A percentile compares a stretch with the other conserved stretches of the same genome.
Conservation (phyloP, 2,888 invertebrate species). For the Drosophila eohydei region DNA sequence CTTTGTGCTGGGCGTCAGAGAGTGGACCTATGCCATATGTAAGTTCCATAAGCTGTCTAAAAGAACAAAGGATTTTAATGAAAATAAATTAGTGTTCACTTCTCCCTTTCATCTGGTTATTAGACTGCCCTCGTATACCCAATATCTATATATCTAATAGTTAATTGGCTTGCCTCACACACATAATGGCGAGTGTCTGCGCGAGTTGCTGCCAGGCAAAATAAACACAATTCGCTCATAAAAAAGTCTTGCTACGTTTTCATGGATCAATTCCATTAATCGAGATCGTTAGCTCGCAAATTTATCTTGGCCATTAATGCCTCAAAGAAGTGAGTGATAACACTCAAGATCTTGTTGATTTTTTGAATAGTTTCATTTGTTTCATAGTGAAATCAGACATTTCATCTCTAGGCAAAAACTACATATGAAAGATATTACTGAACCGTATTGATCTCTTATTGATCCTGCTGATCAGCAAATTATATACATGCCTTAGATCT, state of each 20-base stretch:
- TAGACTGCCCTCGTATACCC: constrained; percentile 1
- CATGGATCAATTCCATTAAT: constrained; percentile 31
- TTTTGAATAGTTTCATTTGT: background rate
- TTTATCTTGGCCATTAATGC: constrained; percentile 31
- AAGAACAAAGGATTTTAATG: background rate
- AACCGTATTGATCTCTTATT: no score
- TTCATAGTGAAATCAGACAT: no score
- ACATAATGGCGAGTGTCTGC: background rate
- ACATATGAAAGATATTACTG: no score
- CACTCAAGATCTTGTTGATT: background rate
- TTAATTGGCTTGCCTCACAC: background rate
- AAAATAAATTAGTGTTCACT: background rate
- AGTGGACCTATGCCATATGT: constrained; percentile 83
- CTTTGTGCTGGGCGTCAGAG: constrained; percentile 71
- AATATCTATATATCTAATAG: background rate
- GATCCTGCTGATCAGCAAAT: no score
- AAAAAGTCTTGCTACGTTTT: constrained; percentile 46
- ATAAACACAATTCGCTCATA: constrained; percentile 46
- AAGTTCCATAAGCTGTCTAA: constrained; percentile 30
- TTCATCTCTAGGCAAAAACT: no score
- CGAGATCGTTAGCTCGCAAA: constrained; percentile 27
- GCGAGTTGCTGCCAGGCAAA: constrained; percentile 6
- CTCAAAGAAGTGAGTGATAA: constrained; percentile 1
- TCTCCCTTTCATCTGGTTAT: background rate
- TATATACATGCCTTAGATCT: no score